These are phyloP conservation scores for cattle (Bos taurus) DNA, from an alignment of 2,113 vertebrate species.

Conservation along the genomic window ARS-UCD2.0 NC_037335.1:18418001-18418500, in stretches of 20 bases:
- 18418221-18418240: neutral
- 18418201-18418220: neutral
- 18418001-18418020: neutral
- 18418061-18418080: neutral
- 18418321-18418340: neutral
- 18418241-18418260: neutral
- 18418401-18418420: neutral
- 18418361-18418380: neutral
- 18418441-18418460: neutral
- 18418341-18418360: neutral
- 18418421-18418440: neutral
- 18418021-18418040: neutral
- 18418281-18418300: neutral
- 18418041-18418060: neutral
- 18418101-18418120: neutral
- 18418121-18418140: neutral
- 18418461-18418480: neutral
- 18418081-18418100: rapidly evolving
- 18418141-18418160: neutral
- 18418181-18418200: neutral
- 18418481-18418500: neutral
- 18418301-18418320: neutral
- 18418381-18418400: neutral
- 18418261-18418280: neutral
- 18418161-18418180: neutral